Conservation (phyloP, 92 coral and sea anemone genomes). For the Umimayanthus kanabou region DNA sequence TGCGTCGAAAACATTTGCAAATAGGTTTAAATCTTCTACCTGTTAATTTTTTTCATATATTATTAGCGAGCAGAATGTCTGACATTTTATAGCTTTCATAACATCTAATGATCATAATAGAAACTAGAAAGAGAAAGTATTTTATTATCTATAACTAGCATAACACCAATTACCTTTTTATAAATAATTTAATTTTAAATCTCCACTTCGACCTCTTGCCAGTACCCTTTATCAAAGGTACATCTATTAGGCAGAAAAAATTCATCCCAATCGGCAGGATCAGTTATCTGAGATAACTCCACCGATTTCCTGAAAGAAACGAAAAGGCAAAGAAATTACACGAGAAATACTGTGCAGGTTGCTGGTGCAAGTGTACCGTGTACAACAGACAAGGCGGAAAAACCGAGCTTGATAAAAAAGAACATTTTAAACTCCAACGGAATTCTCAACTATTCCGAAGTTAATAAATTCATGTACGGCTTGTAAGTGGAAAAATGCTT, state of each 20-base stretch:
- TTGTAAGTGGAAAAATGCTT: too few relatives aligned
- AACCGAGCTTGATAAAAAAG: not conserved
- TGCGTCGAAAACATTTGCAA: too few relatives aligned
- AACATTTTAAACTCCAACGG: not conserved
- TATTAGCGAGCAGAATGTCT: not conserved
- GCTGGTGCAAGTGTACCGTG: slow-evolving; percentile 1
- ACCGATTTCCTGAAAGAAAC: slow-evolving; percentile 77
- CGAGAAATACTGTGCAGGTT: slow-evolving; percentile 16
- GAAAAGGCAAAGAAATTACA: slow-evolving; percentile 31
- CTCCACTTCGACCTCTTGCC: slow-evolving; percentile 95
- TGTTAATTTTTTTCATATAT: too few relatives aligned
- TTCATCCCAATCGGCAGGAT: slow-evolving; percentile 71
- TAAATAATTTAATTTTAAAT: slow-evolving; percentile 78
- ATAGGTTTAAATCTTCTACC: too few relatives aligned
- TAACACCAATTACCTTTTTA: slow-evolving; percentile 60
- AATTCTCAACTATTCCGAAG: too few relatives aligned
- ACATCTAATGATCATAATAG: not conserved
- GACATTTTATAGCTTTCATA: not conserved
- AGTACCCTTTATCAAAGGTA: slow-evolving; percentile 82
- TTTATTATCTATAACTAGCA: slow-evolving; percentile 1
- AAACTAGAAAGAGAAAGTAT: not conserved
- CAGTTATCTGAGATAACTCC: slow-evolving; percentile 85
- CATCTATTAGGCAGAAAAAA: slow-evolving; percentile 85
- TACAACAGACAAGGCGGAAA: slow-evolving; percentile 18
- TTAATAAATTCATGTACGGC: not conserved